phyloP scores from a whole-genome alignment of 92 coral and sea anemone genomes.

The Epizoanthus scotinus region DNA sequence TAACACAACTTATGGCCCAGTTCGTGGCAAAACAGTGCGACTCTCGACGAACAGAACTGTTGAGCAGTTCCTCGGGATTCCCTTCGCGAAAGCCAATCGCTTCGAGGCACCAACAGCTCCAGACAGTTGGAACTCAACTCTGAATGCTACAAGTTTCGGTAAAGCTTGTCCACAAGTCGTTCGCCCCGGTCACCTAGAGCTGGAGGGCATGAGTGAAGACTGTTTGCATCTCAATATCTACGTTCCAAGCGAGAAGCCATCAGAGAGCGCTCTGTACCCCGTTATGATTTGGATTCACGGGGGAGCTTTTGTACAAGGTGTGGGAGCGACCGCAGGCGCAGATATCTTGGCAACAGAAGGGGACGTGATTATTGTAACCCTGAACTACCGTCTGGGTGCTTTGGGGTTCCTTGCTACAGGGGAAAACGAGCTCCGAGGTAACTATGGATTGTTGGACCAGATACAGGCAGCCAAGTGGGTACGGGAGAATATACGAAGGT shows the following conservation, averaged over 20 bases:
- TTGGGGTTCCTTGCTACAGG: conserved; percentile 64
- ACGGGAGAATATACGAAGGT: conserved; percentile 60
- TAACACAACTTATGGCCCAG: conserved; percentile 56
- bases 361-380: conserved; percentile 57
- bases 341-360: conserved; percentile 60
- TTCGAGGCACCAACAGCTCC: conserved; percentile 65
- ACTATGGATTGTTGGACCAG: conserved; percentile 64
- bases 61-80: conserved; percentile 65
- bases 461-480: conserved; percentile 65
- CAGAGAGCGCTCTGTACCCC: conserved; percentile 22
- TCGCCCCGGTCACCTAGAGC: conserved; percentile 11
- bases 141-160: conserved; percentile 49
- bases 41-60: conserved; percentile 51
- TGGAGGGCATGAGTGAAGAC: conserved; percentile 39
- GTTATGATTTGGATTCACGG: conserved; percentile 74
- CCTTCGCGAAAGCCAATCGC: conserved; percentile 56
- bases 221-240: conserved; percentile 63
- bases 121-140: conserved; percentile 38
- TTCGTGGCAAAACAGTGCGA: conserved; percentile 42
- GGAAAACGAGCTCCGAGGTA: conserved; percentile 61
- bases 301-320: conserved; percentile 50
- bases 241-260: conserved; percentile 40
- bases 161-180: conserved; percentile 59
- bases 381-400: conserved; percentile 68
- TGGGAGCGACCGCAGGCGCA: conserved; percentile 40